Conservation (phyloP, 2,888 invertebrate species). For the Heterodera filipjevi region DNA sequence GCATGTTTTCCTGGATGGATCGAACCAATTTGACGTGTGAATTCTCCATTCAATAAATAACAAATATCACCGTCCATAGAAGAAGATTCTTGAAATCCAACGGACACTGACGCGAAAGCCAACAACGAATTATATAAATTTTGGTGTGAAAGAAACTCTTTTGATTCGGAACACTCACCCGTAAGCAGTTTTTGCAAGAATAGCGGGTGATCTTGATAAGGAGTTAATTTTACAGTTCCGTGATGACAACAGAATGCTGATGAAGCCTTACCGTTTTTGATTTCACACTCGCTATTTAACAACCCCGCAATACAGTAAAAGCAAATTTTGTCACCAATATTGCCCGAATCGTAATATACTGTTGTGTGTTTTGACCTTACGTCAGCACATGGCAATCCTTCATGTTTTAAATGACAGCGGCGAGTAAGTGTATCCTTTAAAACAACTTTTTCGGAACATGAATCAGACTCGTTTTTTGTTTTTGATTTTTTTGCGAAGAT, state of each 20-base stretch:
- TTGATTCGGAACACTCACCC: background rate
- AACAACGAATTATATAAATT: background rate
- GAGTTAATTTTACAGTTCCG: background rate
- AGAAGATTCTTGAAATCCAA: constrained; percentile 5
- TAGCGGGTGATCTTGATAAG: background rate
- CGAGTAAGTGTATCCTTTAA: background rate
- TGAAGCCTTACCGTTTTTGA: background rate
- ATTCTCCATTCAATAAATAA: constrained; percentile 15
- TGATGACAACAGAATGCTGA: background rate
- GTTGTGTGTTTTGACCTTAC: background rate
- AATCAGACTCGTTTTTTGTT: background rate
- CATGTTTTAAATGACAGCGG: background rate
- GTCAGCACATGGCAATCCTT: constrained; percentile 8
- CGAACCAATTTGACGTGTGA: background rate
- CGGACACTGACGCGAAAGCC: background rate
- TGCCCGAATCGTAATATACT: constrained; percentile 10
- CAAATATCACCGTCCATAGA: background rate
- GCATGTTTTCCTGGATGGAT: background rate
- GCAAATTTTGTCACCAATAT: background rate
- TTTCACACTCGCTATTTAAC: background rate
- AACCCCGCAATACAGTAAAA: background rate
- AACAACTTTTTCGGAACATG: background rate
- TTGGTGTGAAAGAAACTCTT: constrained; percentile 8
- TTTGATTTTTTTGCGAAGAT: background rate
- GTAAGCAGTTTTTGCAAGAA: background rate